phyloP scores from a whole-genome alignment of 92 coral and sea anemone genomes.

The Actinostola sp. region DNA sequence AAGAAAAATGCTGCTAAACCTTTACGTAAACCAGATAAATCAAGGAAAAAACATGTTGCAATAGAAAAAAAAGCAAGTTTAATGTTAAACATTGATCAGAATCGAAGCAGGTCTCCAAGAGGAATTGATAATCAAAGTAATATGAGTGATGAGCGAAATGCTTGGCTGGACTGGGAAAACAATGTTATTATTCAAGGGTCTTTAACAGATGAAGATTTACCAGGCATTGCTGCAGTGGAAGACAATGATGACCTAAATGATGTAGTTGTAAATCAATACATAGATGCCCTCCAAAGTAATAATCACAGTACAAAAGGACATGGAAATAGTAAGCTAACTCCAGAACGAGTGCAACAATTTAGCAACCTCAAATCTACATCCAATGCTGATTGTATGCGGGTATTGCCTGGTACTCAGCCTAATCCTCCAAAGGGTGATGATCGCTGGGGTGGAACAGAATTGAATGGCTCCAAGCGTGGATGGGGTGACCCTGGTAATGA shows the following conservation, averaged over 20 bases:
- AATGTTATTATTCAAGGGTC: conserved; percentile 62
- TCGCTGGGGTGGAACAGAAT: conserved; percentile 84
- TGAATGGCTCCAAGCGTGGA: conserved; percentile 48
- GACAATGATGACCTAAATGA: conserved; percentile 84
- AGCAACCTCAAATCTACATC: conserved; percentile 82
- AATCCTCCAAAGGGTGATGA: conserved; percentile 76
- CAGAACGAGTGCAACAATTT: conserved; percentile 68
- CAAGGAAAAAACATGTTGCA: conserved; percentile 17
- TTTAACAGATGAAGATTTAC: conserved; percentile 64
- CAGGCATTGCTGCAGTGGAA: conserved; percentile 66
- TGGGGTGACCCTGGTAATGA: conserved; percentile 66
- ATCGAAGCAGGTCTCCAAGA: not conserved
- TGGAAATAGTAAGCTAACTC: conserved; percentile 53
- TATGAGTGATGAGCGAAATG: conserved; percentile 3
- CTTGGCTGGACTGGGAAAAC: conserved; percentile 83
- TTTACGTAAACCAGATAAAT: conserved; percentile 41
- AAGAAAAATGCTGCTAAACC: conserved; percentile 26
- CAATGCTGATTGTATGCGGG: conserved; percentile 65
- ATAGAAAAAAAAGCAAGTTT: not conserved
- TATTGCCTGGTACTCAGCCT: conserved; percentile 73
- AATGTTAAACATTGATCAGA: not conserved
- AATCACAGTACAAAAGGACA: too few relatives aligned
- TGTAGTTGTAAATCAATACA: conserved; percentile 79
- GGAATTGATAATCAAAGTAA: not conserved
- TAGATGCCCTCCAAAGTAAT: conserved; percentile 64